Evolutionary conservation across 2,888 invertebrate species (phyloP).

Genomic region (Chymomyza caudatula): DNA sequence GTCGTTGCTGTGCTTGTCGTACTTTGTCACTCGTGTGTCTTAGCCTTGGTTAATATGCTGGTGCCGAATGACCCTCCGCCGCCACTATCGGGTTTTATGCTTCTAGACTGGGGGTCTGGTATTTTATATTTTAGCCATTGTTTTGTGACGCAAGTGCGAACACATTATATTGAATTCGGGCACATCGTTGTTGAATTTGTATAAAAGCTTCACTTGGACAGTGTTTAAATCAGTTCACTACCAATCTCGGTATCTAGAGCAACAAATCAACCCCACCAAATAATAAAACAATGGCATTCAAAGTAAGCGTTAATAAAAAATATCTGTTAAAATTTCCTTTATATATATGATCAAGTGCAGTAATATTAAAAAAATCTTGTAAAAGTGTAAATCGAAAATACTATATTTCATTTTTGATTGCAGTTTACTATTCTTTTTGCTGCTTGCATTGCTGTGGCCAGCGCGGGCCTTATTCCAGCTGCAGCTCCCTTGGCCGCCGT

Average conservation of each 20-base stretch:
- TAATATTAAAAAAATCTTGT: conserved; percentile 7
- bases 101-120: conserved; percentile 60
- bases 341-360: conserved; percentile 24
- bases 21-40: conserved; percentile 48
- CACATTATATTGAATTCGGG: conserved; percentile 47
- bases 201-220: conserved; percentile 70
- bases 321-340: not conserved
- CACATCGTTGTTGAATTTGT: conserved; percentile 53
- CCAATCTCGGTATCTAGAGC: conserved; percentile 76
- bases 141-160: conserved; percentile 61
- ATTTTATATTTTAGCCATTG: conserved; percentile 46
- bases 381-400: not conserved
- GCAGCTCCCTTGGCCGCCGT: conserved; percentile 68
- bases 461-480: conserved; percentile 71
- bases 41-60: conserved; percentile 59
- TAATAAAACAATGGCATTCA: conserved; percentile 74
- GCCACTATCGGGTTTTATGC: conserved; percentile 20
- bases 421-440: conserved; percentile 73
- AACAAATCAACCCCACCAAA: conserved; percentile 40
- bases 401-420: conserved; percentile 28
- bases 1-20: conserved; percentile 34
- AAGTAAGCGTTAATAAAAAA: conserved; percentile 66
- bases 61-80: conserved; percentile 19
- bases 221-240: conserved; percentile 73
- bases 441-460: conserved; percentile 71